Conservation (phyloP, 2,113 vertebrate species). For the Rattus rattus region DNA sequence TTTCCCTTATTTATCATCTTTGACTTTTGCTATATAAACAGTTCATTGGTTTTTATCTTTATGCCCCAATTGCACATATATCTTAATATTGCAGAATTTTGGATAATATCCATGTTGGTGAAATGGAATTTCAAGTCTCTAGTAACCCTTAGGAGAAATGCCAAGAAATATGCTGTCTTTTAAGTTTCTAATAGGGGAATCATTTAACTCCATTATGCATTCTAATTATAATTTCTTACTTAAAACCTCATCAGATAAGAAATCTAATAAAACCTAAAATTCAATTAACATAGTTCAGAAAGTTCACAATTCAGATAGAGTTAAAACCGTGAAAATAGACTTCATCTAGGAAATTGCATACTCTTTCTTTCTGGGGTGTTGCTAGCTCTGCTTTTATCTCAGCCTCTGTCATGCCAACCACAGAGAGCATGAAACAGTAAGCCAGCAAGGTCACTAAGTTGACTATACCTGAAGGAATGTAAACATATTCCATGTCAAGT, state of each 20-base stretch:
- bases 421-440: slow-evolving; percentile 31
- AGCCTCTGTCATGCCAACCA: background rate
- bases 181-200: slow-evolving; percentile 23
- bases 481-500: slow-evolving; percentile 5
- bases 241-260: slow-evolving; percentile 45
- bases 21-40: background rate
- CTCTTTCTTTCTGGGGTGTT: background rate
- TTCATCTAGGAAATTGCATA: background rate
- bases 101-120: background rate
- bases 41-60: background rate
- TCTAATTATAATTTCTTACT: slow-evolving; percentile 51
- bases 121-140: slow-evolving; percentile 21
- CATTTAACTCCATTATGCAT: slow-evolving; percentile 28
- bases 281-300: slow-evolving; percentile 3
- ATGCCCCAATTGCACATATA: background rate
- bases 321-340: background rate
- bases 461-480: slow-evolving; percentile 25
- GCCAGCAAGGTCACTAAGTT: slow-evolving; percentile 54
- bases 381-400: slow-evolving; percentile 14
- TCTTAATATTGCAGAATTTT: slow-evolving; percentile 26
- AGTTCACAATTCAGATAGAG: background rate
- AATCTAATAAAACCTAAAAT: slow-evolving; percentile 51
- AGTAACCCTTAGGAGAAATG: background rate
- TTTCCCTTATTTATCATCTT: slow-evolving; percentile 38
- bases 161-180: background rate